Evolutionary conservation across 2,888 invertebrate genomes (phyloP), one percentile per base, ranked within the genome.

Genomic region (Drosophila falleni): DNA sequence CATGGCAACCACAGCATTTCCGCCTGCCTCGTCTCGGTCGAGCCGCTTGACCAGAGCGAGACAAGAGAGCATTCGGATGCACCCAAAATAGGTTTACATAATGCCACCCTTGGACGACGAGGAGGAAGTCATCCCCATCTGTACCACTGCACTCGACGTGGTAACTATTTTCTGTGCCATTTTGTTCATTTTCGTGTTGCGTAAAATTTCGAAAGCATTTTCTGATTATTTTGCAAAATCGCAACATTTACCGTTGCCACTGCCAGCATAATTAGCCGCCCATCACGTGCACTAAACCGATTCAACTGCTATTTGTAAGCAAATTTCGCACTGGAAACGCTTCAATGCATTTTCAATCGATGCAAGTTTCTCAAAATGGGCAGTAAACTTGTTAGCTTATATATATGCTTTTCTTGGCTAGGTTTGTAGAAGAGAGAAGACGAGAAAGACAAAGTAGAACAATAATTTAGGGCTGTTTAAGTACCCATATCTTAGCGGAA

Each of bases 171-270:
- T 49, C 81, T 55, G 60, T 74, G 44, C 55, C 61, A 63, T 67
- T 71, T 71, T 63, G 54, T 55, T 42, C 66, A 68, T 62, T 83
- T 81, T 79, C 70, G 56, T 58, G 77, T 87, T 74, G 68, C 78
- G 89, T 72, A 76, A 86, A 83, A 89, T 75, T 68, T 74, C 66
- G 69, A 66, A 55, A 77, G 74, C 71, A 71, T 89, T 89, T 86
- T 89, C 73, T 89, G 86, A 90, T 89, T 87, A 89, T 89, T 89
- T 83, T 80, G 86, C 86, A 87, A 80, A 89, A 89, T 82, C 73
- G 80, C 54, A 66, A 63, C 84, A 71, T 72, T 84, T 78, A 71
- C 80, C 75, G 71, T 56, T 73, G 51, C 63, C 79, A 58, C 50
- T 68, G 74, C 56, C 58, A 71, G 64, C 50, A 81, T 81, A 84